Percentiles rank a stretch among this genome's conserved stretches.
These are phyloP conservation scores for Tetragnatha versicolor DNA, from an alignment of 1,140 invertebrate genomes.

Conservation along the genomic window DNA sequence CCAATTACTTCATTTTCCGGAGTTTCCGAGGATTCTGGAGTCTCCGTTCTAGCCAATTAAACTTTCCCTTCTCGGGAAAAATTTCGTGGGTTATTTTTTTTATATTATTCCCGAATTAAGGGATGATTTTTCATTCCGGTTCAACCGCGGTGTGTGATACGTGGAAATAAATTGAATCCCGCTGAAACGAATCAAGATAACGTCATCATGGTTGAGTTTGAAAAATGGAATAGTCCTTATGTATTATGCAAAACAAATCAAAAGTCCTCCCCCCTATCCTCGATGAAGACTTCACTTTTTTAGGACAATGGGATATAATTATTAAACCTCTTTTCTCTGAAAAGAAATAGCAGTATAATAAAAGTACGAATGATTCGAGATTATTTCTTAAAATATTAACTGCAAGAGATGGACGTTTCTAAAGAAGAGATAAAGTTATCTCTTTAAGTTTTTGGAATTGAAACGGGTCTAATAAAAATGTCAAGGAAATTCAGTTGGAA, in stretches of 20 bases:
- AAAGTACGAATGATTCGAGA: too few relatives aligned
- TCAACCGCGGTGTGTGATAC: not conserved
- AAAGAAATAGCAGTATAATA: too few relatives aligned
- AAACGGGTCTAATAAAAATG: too few relatives aligned
- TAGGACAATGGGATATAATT: too few relatives aligned
- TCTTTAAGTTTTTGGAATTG: too few relatives aligned
- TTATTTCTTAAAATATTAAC: too few relatives aligned
- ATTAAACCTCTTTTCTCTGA: too few relatives aligned
- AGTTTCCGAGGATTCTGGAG: not conserved
- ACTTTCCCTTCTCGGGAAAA: not conserved
- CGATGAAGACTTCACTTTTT: too few relatives aligned
- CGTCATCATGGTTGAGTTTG: not conserved
- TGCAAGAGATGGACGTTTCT: too few relatives aligned
- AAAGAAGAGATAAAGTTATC: too few relatives aligned
- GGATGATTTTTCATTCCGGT: not conserved
- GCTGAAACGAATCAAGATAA: conserved; percentile 3
- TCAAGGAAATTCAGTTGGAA: too few relatives aligned
- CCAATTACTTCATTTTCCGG: conserved; percentile 50
- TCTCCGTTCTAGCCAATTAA: conserved; percentile 40
- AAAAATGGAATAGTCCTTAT: conserved; percentile 9
- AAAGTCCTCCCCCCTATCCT: too few relatives aligned
- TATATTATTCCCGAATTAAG: not conserved
- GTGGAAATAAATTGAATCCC: conserved; percentile 1
- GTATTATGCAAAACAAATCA: conserved; percentile 4
- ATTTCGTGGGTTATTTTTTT: not conserved